Percentiles rank a stretch among this genome's conserved stretches.
These are phyloP conservation scores for Acropternis orthonyx DNA, from an alignment of 2,797 vertebrate species.

Conservation along the genomic window DNA sequence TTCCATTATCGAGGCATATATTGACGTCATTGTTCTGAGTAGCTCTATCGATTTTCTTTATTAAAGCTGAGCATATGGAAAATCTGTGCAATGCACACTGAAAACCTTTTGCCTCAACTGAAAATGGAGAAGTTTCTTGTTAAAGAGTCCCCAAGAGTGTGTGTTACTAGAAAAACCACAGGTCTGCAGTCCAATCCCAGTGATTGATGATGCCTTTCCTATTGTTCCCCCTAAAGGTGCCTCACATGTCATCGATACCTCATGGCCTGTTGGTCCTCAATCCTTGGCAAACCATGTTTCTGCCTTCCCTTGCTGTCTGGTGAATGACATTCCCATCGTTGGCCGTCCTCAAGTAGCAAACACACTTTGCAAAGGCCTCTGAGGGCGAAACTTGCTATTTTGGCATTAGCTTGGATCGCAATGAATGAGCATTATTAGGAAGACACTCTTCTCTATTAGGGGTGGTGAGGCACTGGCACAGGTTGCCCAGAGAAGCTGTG, in stretches of 20 bases:
- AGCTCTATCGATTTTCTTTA: neutral
- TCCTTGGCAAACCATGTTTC: neutral
- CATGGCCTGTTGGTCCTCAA: neutral
- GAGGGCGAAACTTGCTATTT: neutral
- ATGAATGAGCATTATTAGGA: fast-evolving
- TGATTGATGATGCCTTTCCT: neutral
- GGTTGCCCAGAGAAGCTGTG: neutral
- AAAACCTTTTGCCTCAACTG: neutral
- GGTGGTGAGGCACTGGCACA: neutral
- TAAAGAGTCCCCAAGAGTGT: neutral
- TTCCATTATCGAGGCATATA: neutral
- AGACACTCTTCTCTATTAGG: neutral
- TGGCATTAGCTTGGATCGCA: fast-evolving
- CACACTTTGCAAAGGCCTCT: neutral
- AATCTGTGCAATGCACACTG: neutral
- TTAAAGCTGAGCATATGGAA: neutral
- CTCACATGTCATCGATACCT: neutral
- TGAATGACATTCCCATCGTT: neutral
- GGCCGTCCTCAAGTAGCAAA: neutral
- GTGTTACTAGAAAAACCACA: neutral
- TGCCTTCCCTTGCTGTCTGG: neutral
- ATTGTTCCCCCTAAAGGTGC: neutral
- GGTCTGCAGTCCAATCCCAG: neutral
- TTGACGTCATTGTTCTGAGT: neutral
- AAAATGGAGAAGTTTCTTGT: neutral